Evolutionary conservation across 2,797 vertebrate species (phyloP), one percentile per base, ranked within the genome.

Genomic region (Limnodromus scolopaceus): DNA sequence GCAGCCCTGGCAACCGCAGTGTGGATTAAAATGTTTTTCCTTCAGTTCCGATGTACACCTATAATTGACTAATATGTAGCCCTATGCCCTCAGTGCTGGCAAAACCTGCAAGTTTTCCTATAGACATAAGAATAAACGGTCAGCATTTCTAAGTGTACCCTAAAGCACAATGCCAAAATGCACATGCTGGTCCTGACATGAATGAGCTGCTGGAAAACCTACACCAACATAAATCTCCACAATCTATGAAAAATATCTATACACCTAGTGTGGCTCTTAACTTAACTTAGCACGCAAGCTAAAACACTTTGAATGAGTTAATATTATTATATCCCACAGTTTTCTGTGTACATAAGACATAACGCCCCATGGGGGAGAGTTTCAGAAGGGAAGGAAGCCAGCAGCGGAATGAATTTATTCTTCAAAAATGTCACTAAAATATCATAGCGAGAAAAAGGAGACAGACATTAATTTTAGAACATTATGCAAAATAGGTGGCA

Each of bases 381-480:
- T 95, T 79, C 60, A 87, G 45, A 92, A 76, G 30, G 36, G 30
- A 90, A 86, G 58, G 32, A 92, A 96, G 25, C n/a, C 71, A 87
- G 23, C 43, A 84, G 24, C 27, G 55, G 57, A 89, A 66, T 80
- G 91, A 89, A 74, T 81, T 94, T 77, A 46, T 82, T 89, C 81
- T 84, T 94, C 0, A 77, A 87, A 97, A 94, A 94, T 91, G 71
- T 85, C 90, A 89, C 55, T 68, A 66, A 89, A 93, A 91, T 77
- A 74, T 70, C 80, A 86, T 38, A 46, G 32, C 64, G 53, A 94
- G 83, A 89, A 91, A 32, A 95, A 94, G 38, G 17, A 82, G 27
- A 55, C 23, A 77, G 64, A n/a, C n/a, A 85, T 77, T 87, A 87
- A 89, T 83, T 95, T 66, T 77, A 77, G 30, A 84, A 30, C 84